Conservation (phyloP, 1,140 invertebrate genomes). For the Aricia agestis region DNA sequence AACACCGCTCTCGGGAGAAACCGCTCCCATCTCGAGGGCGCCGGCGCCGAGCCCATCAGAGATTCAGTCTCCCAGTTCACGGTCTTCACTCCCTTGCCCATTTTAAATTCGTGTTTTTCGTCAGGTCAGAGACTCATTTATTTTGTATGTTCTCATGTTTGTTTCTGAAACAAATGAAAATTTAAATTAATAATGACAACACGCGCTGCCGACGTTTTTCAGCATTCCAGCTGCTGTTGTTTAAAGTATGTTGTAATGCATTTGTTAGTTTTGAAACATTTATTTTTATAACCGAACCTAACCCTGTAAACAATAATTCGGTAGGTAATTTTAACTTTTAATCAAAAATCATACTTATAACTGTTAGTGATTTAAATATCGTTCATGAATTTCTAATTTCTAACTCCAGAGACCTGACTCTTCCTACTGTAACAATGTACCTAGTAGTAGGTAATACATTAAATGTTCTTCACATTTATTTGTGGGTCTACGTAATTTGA, state of each 20-base stretch:
- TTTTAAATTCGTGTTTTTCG: conserved; percentile 28
- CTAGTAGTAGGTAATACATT: no score
- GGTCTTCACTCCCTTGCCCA: conserved; percentile 60
- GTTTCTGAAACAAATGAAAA: conserved; percentile 18
- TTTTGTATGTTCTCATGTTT: conserved; percentile 18
- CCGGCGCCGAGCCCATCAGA: conserved; percentile 56
- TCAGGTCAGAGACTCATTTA: conserved; percentile 17
- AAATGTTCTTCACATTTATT: background rate
- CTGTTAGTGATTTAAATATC: no score
- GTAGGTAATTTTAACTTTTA: no score
- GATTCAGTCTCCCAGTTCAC: conserved; percentile 73
- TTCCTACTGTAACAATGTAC: no score
- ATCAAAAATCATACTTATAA: no score
- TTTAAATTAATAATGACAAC: background rate
- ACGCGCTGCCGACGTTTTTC: background rate
- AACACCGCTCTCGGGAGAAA: conserved; percentile 78
- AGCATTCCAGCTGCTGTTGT: no score
- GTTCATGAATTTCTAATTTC: no score
- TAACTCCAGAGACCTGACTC: no score
- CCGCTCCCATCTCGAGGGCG: conserved; percentile 60
- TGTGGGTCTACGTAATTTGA: background rate
- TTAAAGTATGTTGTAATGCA: no score
- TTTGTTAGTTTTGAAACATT: no score
- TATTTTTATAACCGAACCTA: no score
- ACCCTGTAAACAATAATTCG: no score